Evolutionary conservation across 2,888 invertebrate species (phyloP).

Genomic region (Cistogaster globosa): DNA sequence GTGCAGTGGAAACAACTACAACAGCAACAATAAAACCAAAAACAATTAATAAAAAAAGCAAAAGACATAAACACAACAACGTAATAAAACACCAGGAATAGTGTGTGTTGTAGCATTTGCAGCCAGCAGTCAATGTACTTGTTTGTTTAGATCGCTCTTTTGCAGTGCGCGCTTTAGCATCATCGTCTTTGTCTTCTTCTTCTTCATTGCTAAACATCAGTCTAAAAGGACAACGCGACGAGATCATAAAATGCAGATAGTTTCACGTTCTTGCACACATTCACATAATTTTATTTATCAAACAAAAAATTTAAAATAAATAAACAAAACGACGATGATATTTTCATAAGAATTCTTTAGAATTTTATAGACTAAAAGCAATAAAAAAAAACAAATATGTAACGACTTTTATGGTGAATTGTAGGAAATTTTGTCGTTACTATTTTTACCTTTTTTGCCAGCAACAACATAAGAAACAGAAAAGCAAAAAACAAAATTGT

Average conservation of each 20-base stretch:
- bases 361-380: conserved; percentile 21
- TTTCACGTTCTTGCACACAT: conserved; percentile 40
- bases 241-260: conserved; percentile 64
- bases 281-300: background rate
- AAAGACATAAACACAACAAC: conserved; percentile 15
- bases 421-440: conserved; percentile 40
- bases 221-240: conserved; percentile 59
- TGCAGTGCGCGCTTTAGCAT: background rate
- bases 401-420: conserved; percentile 58
- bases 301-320: background rate
- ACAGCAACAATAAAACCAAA: background rate
- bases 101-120: conserved; percentile 12
- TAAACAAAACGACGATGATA: too few relatives aligned
- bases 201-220: background rate
- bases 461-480: background rate
- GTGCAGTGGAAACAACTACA: background rate
- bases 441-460: background rate
- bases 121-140: conserved; percentile 56
- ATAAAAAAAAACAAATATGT: conserved; percentile 37
- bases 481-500: conserved; percentile 1
- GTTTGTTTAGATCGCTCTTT: conserved; percentile 38
- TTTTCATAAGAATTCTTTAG: conserved; percentile 36
- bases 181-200: background rate
- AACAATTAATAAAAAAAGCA: conserved; percentile 14
- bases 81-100: conserved; percentile 21